These are phyloP conservation scores for Leptinotarsa rubiginosa DNA, from an alignment of 2,888 invertebrate species.

Conservation along the genomic window DNA sequence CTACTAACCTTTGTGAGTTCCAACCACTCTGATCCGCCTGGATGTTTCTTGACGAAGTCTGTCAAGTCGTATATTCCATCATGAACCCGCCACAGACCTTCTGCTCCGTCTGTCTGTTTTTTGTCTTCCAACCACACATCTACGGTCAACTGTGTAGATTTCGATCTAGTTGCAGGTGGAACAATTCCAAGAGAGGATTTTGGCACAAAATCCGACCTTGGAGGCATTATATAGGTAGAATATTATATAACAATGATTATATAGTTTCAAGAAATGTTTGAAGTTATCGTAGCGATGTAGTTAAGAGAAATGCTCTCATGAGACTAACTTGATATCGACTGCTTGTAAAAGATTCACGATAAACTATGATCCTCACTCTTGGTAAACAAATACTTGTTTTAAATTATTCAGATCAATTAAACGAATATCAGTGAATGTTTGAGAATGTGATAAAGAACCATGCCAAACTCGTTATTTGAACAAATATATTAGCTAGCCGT, in stretches of 20 bases:
- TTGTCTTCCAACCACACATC: slow-evolving; percentile 74
- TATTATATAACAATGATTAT: background rate
- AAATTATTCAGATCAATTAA: background rate
- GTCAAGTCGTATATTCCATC: slow-evolving; percentile 87
- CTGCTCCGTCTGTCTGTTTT: slow-evolving; percentile 76
- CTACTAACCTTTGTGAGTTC: slow-evolving; percentile 72
- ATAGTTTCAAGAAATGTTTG: too few species aligned
- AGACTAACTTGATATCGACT: background rate
- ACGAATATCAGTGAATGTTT: too few species aligned
- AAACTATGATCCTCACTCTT: background rate
- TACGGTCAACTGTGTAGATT: slow-evolving; percentile 45
- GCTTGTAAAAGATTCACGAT: background rate
- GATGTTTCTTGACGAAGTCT: slow-evolving; percentile 83
- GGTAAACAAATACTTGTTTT: background rate
- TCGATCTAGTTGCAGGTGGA: slow-evolving; percentile 45
- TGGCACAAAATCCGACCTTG: slow-evolving; percentile 37
- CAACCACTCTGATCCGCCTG: slow-evolving; percentile 86
- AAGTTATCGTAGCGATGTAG: background rate
- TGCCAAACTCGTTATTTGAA: too few species aligned
- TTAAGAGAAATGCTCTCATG: background rate
- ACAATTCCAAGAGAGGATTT: slow-evolving; percentile 53
- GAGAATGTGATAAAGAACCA: too few species aligned
- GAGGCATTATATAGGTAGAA: slow-evolving; percentile 28
- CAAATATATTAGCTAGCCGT: too few species aligned
- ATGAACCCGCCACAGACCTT: slow-evolving; percentile 83